These are phyloP conservation scores for Uria lomvia DNA, from an alignment of 2,113 vertebrate genomes.

Conservation along the genomic window DNA sequence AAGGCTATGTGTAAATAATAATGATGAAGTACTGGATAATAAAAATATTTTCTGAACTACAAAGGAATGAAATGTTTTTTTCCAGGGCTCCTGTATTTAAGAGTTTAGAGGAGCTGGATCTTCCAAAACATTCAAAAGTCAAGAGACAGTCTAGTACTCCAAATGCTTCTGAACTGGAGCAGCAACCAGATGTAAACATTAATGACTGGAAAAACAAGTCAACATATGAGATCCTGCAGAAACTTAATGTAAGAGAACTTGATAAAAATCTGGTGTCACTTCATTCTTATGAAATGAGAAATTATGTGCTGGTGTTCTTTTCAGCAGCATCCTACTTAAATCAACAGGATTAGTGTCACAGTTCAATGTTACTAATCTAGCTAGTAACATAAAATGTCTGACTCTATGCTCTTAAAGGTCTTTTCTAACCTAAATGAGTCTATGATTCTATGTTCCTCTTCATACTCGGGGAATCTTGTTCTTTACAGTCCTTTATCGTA, in stretches of 20 bases:
- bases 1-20: slow-evolving; percentile 56
- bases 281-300: neutral
- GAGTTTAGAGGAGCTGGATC: slow-evolving; percentile 92
- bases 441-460: neutral
- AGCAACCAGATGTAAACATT: slow-evolving; percentile 83
- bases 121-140: slow-evolving; percentile 96
- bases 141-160: slow-evolving; percentile 92
- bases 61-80: neutral
- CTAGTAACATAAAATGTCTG: neutral
- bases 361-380: neutral
- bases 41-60: neutral
- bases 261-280: neutral
- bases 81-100: slow-evolving; percentile 90
- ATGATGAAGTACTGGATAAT: neutral
- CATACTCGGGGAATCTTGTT: neutral
- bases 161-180: slow-evolving; percentile 82
- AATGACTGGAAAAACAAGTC: slow-evolving; percentile 84
- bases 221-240: slow-evolving; percentile 87
- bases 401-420: neutral
- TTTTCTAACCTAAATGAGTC: neutral
- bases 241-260: slow-evolving; percentile 83
- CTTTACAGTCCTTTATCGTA: neutral
- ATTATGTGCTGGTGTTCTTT: neutral
- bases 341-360: neutral
- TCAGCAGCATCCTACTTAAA: neutral